Evolutionary conservation across 2,797 vertebrate genomes (phyloP).

Genomic region (Scarus forsteni): DNA sequence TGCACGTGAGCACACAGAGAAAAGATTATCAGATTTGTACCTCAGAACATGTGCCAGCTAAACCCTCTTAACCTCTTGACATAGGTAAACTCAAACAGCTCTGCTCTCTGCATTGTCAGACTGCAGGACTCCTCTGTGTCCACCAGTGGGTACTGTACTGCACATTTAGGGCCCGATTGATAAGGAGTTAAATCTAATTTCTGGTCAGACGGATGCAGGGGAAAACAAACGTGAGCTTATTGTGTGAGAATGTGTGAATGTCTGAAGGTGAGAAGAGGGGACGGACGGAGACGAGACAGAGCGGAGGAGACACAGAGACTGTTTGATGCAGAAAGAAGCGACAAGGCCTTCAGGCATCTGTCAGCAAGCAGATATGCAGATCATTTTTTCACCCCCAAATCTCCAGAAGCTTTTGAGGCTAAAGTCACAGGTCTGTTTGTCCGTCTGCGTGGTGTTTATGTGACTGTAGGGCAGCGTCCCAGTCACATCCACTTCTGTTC

Average conservation of each 20-base stretch:
- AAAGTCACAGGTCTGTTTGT: constrained; percentile 70
- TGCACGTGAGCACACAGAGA: constrained; percentile 14
- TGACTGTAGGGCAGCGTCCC: constrained; percentile 70
- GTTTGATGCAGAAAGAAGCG: constrained; percentile 74
- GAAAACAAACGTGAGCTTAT: constrained; percentile 44
- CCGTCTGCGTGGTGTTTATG: constrained; percentile 54
- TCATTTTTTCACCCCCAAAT: constrained; percentile 47
- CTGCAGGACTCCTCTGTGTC: constrained; percentile 1
- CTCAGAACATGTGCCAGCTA: constrained; percentile 32
- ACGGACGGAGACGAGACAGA: constrained; percentile 45
- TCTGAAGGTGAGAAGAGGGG: constrained; percentile 50
- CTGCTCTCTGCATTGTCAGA: constrained; percentile 2
- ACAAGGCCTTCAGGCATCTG: constrained; percentile 81
- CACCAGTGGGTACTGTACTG: constrained; percentile 59
- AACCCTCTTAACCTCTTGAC: constrained; percentile 35
- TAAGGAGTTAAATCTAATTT: constrained; percentile 20
- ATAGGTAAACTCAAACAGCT: constrained; percentile 6
- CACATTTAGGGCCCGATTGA: background rate
- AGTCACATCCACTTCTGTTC: constrained; percentile 67
- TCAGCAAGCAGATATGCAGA: constrained; percentile 81
- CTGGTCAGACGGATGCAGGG: constrained; percentile 1
- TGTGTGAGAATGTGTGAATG: constrained; percentile 44
- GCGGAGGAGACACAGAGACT: constrained; percentile 43
- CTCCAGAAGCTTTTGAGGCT: constrained; percentile 71
- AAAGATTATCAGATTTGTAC: constrained; percentile 20